Evolutionary conservation across 1,140 invertebrate species (phyloP), one percentile per base, ranked within the genome.

Genomic region (Drosophila littoralis): DNA sequence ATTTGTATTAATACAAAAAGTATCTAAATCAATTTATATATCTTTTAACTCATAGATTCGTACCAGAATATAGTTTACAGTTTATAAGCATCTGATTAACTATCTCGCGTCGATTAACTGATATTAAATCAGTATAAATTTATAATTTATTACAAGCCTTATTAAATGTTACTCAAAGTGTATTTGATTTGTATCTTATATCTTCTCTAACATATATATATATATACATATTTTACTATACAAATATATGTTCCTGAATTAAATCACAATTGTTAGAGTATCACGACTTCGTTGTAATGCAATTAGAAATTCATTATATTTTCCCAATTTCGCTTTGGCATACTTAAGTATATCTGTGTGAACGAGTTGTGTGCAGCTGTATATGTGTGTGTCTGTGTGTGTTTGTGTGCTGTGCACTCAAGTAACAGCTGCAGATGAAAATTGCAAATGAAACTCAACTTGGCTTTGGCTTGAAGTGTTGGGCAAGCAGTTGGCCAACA

Each of bases 401-500:
- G 63, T 66, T 35, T 83, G 65, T 82, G 50, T 79, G 71, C 75
- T 61, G 36, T 69, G 55, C 74, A 81, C 77, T 78, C 69, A 36
- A 78, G 84, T 72, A 84, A 79, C 84, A 89, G 77, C 84, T 89
- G 84, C 77, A 84, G 81, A 78, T 84, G 80, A 89, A 89, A 89
- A 89, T 84, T 89, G 80, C 84, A 89, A 89, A 89, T 89, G 80
- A 78, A 89, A 89, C 80, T 88, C 70, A 89, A 71, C 71, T 79
- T 36, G 50, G 76, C 67, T 79, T 59, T 58, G 52, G 70, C 60
- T 58, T 69, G 64, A 55, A 76, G 61, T 59, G 72, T 13, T 54
- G 35, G 54, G 38, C 38, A 61, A 71, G 72, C 58, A 57, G 59
- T 46, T 42, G 63, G 17, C 22, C 22, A 28, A 28, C 22, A 28